Evolutionary conservation across 2,797 vertebrate genomes (phyloP), one percentile per base, ranked within the genome.

Genomic region (Lycodopsis pacificus): DNA sequence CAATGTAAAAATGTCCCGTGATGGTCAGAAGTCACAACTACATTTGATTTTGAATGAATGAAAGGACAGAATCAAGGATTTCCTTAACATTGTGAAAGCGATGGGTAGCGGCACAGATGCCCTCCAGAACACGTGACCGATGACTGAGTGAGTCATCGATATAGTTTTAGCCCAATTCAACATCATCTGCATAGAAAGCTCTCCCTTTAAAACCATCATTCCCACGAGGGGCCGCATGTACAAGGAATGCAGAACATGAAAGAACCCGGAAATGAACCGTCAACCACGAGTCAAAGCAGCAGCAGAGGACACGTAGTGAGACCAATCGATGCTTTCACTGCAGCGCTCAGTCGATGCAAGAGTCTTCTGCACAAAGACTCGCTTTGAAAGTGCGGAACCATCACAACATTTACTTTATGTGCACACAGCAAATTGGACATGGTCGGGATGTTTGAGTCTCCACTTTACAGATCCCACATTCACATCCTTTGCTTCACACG

Each of bases 121-220:
- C 34, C 7, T 36, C 1, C 34, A 36, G 36, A 36, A 36, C 36
- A 36, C 36, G 10, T 36, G 36, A 36, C 8, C 36, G 8, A 36
- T 36, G 9, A 10, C 32, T 32, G 32, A 32, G 6, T 7, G 32
- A 32, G 7, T 32, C 1, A 32, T 32, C 32, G 32, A 32, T 32
- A 32, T 36, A 58, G 30, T 34, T 36, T 30, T 19, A 12, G 56
- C 34, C 54, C 27, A 42, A 25, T 10, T 4, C 4, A 40, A 22
- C 22, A 62, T 62, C 38, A 42, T 62, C n/a, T 42, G 59, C 38
- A 42, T 62, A 62, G 30, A 58, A 58, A 61, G 20, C 34, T 22
- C 2, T 51, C 1, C 20, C n/a, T 25, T 25, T 25, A 5, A 53
- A 49, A 3, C 46, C 0, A 30, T 34, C 20, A 19, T 57, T 27